phyloP scores from a whole-genome alignment of 2,113 vertebrate species.

The Istiophorus platypterus region DNA sequence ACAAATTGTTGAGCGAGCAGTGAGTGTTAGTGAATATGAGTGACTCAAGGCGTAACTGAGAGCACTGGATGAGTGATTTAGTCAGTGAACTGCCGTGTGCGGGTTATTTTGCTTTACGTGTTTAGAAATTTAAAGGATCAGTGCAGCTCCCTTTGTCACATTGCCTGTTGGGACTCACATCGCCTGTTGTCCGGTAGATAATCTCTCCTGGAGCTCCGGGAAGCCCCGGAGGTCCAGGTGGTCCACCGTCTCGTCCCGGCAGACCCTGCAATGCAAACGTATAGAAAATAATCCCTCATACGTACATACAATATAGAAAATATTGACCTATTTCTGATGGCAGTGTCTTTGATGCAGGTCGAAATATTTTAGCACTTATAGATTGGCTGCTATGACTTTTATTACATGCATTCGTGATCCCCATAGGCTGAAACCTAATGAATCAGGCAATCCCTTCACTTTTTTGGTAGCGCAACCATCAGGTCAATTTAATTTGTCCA shows the following conservation, averaged over 20 bases:
- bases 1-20: slow-evolving; percentile 20
- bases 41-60: background rate
- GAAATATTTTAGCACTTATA: no score
- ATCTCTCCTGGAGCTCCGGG: slow-evolving; percentile 90
- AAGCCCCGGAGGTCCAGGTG: slow-evolving; percentile 87
- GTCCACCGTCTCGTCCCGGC: slow-evolving; percentile 85
- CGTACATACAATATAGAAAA: no score
- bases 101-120: background rate
- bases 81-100: slow-evolving; percentile 6
- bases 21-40: slow-evolving; percentile 61
- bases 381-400: no score
- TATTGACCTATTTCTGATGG: no score
- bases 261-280: slow-evolving; percentile 84
- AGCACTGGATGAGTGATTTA: background rate
- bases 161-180: slow-evolving; percentile 75
- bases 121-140: background rate
- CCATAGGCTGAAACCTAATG: no score
- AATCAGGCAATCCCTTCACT: no score
- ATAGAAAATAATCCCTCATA: background rate
- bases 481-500: no score
- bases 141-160: background rate
- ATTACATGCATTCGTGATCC: no score
- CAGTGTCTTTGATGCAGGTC: no score
- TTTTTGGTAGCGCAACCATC: no score
- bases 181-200: slow-evolving; percentile 62